Conservation (phyloP, 2,888 invertebrate species). For the Oscheius myriophilus region DNA sequence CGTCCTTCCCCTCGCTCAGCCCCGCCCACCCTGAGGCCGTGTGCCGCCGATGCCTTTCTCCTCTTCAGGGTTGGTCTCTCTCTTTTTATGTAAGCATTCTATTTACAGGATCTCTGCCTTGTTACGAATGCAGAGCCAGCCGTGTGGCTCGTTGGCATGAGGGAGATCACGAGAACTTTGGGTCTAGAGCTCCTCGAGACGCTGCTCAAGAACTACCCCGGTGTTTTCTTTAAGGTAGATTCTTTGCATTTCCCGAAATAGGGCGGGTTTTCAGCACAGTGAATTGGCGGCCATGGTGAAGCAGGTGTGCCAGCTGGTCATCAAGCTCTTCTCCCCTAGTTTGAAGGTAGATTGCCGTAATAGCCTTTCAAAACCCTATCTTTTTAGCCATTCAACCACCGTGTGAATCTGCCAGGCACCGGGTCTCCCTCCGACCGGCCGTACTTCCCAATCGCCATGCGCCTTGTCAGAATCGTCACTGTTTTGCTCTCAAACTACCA, state of each 20-base stretch:
- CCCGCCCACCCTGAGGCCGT: slow-evolving; percentile 79
- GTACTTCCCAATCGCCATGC: slow-evolving; percentile 94
- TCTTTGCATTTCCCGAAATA: neutral
- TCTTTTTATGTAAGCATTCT: neutral
- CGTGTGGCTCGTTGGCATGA: slow-evolving; percentile 91
- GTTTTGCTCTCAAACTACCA: slow-evolving; percentile 84
- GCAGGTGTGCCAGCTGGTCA: slow-evolving; percentile 97
- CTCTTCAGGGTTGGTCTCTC: slow-evolving; percentile 83
- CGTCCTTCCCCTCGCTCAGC: slow-evolving; percentile 75
- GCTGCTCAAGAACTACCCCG: slow-evolving; percentile 79
- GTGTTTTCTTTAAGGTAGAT: slow-evolving; percentile 73
- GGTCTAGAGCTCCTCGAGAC: slow-evolving; percentile 93
- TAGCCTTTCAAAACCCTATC: slow-evolving; percentile 27
- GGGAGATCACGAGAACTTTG: slow-evolving; percentile 96
- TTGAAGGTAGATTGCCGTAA: slow-evolving; percentile 83
- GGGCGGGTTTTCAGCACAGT: slow-evolving; percentile 79
- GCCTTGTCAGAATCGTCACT: slow-evolving; percentile 89
- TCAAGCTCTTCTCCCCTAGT: slow-evolving; percentile 96
- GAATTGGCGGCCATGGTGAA: slow-evolving; percentile 93
- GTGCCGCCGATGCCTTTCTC: slow-evolving; percentile 85
- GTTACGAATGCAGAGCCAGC: slow-evolving; percentile 95
- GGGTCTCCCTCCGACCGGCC: slow-evolving; percentile 81
- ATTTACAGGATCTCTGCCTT: slow-evolving; percentile 87
- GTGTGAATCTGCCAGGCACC: slow-evolving; percentile 19
- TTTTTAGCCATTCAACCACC: slow-evolving; percentile 3